Conservation (phyloP, 92 coral and sea anemone species). For the Paragorgia papillata region DNA sequence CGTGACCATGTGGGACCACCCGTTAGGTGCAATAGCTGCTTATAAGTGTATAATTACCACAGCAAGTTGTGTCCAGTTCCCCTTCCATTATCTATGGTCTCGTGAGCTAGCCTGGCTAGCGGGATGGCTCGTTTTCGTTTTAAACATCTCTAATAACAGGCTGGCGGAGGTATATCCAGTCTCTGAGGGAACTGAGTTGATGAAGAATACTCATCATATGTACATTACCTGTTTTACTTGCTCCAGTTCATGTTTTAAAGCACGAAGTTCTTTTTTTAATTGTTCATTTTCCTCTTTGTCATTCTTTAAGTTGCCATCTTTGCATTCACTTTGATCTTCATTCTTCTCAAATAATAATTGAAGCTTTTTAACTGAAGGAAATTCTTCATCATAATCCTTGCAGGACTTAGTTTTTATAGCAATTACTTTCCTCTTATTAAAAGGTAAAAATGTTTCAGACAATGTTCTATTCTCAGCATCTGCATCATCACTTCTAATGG, state of each 20-base stretch:
- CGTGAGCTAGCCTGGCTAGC: no score
- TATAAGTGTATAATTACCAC: no score
- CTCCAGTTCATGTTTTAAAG: conserved; percentile 60
- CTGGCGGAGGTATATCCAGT: no score
- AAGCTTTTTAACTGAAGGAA: neutral
- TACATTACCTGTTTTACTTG: conserved; percentile 65
- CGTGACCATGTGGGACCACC: no score
- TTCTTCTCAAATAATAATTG: neutral
- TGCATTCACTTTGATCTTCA: conserved; percentile 19
- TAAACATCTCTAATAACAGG: no score
- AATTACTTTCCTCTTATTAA: neutral
- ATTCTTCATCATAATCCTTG: neutral
- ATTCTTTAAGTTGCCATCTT: conserved; percentile 1
- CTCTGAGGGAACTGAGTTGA: no score
- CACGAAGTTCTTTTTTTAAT: conserved; percentile 64
- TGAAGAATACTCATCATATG: no score
- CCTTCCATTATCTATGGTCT: no score
- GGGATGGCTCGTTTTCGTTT: no score
- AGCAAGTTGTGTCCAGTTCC: no score
- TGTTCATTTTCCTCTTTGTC: conserved; percentile 58
- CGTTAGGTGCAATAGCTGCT: no score
- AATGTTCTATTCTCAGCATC: neutral
- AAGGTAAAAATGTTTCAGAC: neutral
- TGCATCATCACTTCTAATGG: neutral
- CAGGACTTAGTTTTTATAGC: no score